Evolutionary conservation across 2,888 invertebrate genomes (phyloP).

Genomic region (Pterostichus madidus): DNA sequence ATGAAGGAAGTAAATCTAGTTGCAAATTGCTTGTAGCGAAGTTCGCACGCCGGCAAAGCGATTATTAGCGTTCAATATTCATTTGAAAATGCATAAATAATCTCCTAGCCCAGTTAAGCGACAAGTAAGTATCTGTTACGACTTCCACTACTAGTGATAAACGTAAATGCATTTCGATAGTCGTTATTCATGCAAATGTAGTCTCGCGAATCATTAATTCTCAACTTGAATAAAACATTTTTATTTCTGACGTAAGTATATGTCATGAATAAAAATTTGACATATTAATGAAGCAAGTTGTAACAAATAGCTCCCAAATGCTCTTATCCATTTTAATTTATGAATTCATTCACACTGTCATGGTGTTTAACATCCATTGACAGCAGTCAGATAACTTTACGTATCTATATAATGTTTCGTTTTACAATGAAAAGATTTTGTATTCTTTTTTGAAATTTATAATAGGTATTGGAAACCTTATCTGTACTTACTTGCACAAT

Average conservation of each 20-base stretch:
- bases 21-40: slow-evolving; percentile 9
- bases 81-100: slow-evolving; percentile 51
- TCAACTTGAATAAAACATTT: slow-evolving; percentile 51
- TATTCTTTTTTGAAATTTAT: too few relatives aligned
- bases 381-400: background rate
- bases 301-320: slow-evolving; percentile 48
- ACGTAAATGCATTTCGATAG: slow-evolving; percentile 53
- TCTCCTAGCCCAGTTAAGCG: background rate
- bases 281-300: slow-evolving; percentile 41
- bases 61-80: slow-evolving; percentile 50
- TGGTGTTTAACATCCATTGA: slow-evolving; percentile 3
- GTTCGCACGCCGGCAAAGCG: background rate
- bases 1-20: slow-evolving; percentile 16
- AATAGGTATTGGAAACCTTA: too few relatives aligned
- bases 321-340: slow-evolving; percentile 49
- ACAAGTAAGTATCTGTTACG: slow-evolving; percentile 31
- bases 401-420: too few relatives aligned
- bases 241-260: slow-evolving; percentile 43
- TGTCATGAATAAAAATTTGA: slow-evolving; percentile 53
- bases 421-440: too few relatives aligned
- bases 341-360: slow-evolving; percentile 28
- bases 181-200: slow-evolving; percentile 53
- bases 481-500: too few relatives aligned
- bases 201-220: slow-evolving; percentile 47
- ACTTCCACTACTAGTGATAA: slow-evolving; percentile 41